Evolutionary conservation across 35 echinoderm and acorn worm genomes (phyloP).

Genomic region (Diadema setosum): DNA sequence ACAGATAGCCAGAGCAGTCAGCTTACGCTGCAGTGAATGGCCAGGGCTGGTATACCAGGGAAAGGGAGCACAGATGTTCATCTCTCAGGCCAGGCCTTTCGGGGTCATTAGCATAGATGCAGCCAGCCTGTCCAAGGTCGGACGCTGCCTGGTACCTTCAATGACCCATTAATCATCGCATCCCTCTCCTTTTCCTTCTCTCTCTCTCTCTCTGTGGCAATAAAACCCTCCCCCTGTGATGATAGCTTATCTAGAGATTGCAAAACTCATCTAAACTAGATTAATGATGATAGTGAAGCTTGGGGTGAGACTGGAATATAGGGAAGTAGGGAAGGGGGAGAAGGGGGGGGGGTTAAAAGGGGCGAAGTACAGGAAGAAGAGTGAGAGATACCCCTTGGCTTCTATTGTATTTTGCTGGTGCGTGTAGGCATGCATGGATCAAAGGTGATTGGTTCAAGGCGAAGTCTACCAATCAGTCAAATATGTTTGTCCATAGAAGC

Average conservation of each 20-base stretch:
- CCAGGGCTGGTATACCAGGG: no score
- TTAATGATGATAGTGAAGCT: background rate
- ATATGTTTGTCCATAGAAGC: no score
- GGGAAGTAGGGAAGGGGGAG: background rate
- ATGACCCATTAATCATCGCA: background rate
- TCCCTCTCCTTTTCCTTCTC: no score
- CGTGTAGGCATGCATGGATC: no score
- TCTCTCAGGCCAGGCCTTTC: no score
- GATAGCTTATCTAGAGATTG: background rate
- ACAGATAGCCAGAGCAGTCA: no score
- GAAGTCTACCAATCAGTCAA: no score
- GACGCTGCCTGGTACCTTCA: background rate
- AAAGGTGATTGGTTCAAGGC: no score
- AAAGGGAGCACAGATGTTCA: no score
- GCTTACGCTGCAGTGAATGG: no score
- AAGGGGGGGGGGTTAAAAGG: background rate
- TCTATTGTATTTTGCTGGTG: no score
- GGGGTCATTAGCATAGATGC: slow-evolving; percentile 9
- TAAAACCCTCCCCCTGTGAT: background rate
- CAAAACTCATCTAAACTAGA: background rate
- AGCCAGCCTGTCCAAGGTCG: background rate
- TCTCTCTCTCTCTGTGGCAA: background rate
- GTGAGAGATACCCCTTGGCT: background rate
- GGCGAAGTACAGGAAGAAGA: background rate
- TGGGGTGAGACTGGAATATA: background rate